A percentile compares a stretch with the other conserved stretches of the same genome.
These are phyloP conservation scores for Xestoiulus laeticollis DNA, from an alignment of 2,888 invertebrate species.

Conservation along the genomic window DNA sequence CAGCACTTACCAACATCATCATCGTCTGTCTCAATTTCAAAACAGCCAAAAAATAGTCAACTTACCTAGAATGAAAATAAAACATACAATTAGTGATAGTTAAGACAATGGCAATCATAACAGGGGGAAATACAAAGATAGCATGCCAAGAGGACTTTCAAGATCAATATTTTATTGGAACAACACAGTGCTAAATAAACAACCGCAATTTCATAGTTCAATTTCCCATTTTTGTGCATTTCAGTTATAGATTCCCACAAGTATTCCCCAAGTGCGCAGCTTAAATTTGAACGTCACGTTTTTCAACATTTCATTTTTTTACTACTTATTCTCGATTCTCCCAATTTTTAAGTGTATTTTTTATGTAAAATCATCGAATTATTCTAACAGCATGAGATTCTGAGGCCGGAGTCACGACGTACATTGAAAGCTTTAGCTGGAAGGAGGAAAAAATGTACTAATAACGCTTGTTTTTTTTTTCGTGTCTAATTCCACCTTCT, in stretches of 20 bases:
- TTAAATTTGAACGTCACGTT: not conserved
- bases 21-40: not conserved
- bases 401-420: not conserved
- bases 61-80: not conserved
- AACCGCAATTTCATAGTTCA: too few species aligned
- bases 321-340: not conserved
- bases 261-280: too few species aligned
- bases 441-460: not conserved
- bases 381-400: not conserved
- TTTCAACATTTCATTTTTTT: not conserved
- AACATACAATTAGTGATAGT: not conserved
- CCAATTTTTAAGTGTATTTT: not conserved
- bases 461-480: not conserved
- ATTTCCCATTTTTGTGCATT: too few species aligned
- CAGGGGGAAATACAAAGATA: too few species aligned
- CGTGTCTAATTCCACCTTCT: not conserved
- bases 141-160: too few species aligned
- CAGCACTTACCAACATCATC: not conserved
- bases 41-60: not conserved
- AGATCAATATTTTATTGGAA: too few species aligned
- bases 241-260: too few species aligned
- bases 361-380: not conserved
- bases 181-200: too few species aligned
- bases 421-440: not conserved
- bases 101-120: too few species aligned